Evolutionary conservation across 2,888 invertebrate species (phyloP).

Genomic region (Tanytarsus gracilentus): DNA sequence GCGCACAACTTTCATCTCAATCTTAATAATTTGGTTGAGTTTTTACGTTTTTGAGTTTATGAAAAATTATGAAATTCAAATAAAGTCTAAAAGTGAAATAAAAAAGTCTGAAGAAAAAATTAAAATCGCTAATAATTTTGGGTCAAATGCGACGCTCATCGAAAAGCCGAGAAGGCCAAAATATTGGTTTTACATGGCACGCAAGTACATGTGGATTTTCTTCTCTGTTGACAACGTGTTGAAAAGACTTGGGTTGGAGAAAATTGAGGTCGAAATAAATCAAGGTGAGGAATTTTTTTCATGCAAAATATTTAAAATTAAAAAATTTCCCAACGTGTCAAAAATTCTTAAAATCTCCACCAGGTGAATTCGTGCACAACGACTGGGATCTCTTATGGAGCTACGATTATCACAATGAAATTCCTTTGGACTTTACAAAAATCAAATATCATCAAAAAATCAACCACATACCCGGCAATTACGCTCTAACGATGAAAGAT

Average conservation of each 20-base stretch:
- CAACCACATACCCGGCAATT: constrained; percentile 84
- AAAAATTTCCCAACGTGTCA: too few relatives aligned
- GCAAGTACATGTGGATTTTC: constrained; percentile 21
- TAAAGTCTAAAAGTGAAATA: too few relatives aligned
- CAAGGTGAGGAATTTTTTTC: too few relatives aligned
- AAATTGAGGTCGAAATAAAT: constrained; percentile 43
- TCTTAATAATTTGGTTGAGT: background rate
- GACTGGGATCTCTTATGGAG: constrained; percentile 90
- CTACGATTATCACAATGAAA: constrained; percentile 58
- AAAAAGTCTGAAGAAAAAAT: too few relatives aligned
- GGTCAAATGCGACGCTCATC: too few relatives aligned
- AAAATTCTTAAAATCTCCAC: too few relatives aligned
- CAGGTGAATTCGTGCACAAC: constrained; percentile 39
- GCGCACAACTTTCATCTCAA: background rate
- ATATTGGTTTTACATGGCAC: constrained; percentile 50
- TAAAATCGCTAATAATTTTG: too few relatives aligned
- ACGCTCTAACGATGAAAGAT: constrained; percentile 87
- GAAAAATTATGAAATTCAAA: too few relatives aligned
- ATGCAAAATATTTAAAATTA: too few relatives aligned
- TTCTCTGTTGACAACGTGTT: constrained; percentile 52
- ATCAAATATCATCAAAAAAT: constrained; percentile 59
- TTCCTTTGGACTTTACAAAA: constrained; percentile 61
- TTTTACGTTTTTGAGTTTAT: too few relatives aligned
- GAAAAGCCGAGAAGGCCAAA: constrained; percentile 35
- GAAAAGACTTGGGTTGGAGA: constrained; percentile 62